These are phyloP conservation scores for Pseudonaja textilis DNA, from an alignment of 2,113 vertebrate genomes.

Conservation along the genomic window DNA sequence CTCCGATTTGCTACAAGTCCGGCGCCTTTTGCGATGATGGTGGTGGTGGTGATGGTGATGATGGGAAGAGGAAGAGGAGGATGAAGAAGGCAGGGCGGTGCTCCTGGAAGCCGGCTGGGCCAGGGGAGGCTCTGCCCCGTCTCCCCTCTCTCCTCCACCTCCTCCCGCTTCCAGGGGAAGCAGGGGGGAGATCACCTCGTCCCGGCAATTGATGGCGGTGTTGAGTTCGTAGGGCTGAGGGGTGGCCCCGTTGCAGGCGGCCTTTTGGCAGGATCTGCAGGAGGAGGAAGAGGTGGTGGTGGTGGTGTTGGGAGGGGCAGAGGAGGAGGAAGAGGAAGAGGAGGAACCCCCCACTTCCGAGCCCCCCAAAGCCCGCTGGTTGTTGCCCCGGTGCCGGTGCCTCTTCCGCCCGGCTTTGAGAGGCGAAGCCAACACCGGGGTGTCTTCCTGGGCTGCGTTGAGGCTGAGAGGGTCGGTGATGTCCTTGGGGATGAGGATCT, in stretches of 20 bases:
- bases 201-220: conserved; percentile 86
- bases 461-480: conserved; percentile 90
- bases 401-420: conserved; percentile 74
- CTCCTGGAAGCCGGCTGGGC: conserved; percentile 60
- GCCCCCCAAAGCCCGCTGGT: conserved; percentile 63
- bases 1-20: conserved; percentile 72
- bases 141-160: too few species aligned
- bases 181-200: conserved; percentile 80
- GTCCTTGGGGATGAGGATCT: conserved; percentile 89
- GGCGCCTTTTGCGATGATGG: conserved; percentile 76
- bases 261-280: conserved; percentile 37
- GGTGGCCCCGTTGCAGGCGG: conserved; percentile 46
- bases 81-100: conserved; percentile 43
- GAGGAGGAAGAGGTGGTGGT: neutral
- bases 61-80: conserved; percentile 20
- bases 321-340: fast-evolving
- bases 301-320: neutral
- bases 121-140: conserved; percentile 46
- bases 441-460: conserved; percentile 70
- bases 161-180: conserved; percentile 48
- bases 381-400: conserved; percentile 76
- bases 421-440: conserved; percentile 79
- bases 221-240: conserved; percentile 86
- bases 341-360: conserved; percentile 48
- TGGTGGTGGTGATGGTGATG: conserved; percentile 72